Evolutionary conservation across 1,140 invertebrate species (phyloP).

Genomic region (Drosophila cardini): DNA sequence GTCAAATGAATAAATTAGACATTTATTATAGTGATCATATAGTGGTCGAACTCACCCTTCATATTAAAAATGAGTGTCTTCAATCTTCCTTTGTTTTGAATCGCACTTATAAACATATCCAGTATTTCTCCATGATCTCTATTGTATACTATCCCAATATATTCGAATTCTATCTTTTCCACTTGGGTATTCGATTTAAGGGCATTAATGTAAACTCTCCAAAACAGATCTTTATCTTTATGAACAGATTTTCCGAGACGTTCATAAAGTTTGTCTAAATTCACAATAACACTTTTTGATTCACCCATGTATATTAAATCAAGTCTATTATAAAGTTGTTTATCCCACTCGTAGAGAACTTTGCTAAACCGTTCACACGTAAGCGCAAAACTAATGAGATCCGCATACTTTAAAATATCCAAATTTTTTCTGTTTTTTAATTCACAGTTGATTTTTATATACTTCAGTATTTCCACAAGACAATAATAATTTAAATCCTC

Average conservation of each 20-base stretch:
- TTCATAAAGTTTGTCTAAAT: background rate
- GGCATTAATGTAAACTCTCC: background rate
- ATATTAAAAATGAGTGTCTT: background rate
- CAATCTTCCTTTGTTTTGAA: background rate
- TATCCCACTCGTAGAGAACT: background rate
- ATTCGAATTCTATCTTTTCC: background rate
- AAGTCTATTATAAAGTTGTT: background rate
- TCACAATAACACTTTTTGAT: background rate
- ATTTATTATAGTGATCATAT: background rate
- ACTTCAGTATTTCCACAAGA: background rate
- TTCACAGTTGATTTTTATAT: slow-evolving; percentile 16
- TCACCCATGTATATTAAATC: background rate
- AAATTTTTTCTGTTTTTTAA: too few relatives aligned
- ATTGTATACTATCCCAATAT: background rate
- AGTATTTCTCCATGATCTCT: background rate
- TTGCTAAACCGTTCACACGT: slow-evolving; percentile 7
- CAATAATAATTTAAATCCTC: background rate
- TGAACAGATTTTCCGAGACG: background rate
- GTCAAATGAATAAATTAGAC: background rate
- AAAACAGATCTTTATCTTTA: background rate
- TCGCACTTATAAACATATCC: background rate
- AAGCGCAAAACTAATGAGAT: slow-evolving; percentile 8
- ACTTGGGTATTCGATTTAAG: background rate
- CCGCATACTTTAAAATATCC: background rate
- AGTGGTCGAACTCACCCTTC: slow-evolving; percentile 4